Percentiles rank a stretch among this genome's conserved stretches.
Evolutionary conservation across 2,797 vertebrate species (phyloP).

Genomic region (Smutsia gigantea): DNA sequence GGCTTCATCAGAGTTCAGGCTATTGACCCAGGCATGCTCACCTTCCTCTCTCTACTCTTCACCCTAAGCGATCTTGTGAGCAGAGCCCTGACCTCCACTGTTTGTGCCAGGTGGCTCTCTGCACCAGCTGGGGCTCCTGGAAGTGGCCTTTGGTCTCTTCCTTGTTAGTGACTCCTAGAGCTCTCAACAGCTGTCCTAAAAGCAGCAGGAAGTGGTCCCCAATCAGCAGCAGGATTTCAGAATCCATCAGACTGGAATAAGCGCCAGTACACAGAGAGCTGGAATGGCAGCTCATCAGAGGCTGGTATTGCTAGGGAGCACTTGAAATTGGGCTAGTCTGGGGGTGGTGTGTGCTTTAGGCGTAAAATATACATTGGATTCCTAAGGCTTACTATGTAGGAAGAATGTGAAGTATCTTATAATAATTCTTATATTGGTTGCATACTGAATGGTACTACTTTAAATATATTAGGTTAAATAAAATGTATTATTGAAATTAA

Average conservation of each 20-base stretch:
- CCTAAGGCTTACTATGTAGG: not conserved
- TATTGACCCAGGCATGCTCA: not conserved
- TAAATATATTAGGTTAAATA: not conserved
- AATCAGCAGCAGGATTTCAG: not conserved
- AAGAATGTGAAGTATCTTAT: not conserved
- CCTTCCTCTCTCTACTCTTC: not conserved
- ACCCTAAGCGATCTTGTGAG: not conserved
- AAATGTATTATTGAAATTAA: not conserved
- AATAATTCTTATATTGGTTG: not conserved
- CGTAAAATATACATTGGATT: not conserved
- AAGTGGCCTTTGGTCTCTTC: not conserved
- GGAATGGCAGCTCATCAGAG: not conserved
- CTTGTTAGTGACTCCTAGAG: not conserved
- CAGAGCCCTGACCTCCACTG: not conserved
- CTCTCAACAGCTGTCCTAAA: not conserved
- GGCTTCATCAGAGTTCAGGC: not conserved
- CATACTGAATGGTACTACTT: not conserved
- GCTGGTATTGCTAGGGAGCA: not conserved
- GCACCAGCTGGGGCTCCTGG: not conserved
- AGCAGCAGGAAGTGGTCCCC: not conserved
- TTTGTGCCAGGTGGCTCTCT: not conserved
- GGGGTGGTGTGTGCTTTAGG: not conserved
- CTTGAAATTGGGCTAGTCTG: not conserved
- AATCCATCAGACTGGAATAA: not conserved
- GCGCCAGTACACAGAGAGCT: not conserved